Evolutionary conservation across 2,888 invertebrate species (phyloP), one percentile per base, ranked within the genome.

Genomic region (Bruchidius siliquastri): DNA sequence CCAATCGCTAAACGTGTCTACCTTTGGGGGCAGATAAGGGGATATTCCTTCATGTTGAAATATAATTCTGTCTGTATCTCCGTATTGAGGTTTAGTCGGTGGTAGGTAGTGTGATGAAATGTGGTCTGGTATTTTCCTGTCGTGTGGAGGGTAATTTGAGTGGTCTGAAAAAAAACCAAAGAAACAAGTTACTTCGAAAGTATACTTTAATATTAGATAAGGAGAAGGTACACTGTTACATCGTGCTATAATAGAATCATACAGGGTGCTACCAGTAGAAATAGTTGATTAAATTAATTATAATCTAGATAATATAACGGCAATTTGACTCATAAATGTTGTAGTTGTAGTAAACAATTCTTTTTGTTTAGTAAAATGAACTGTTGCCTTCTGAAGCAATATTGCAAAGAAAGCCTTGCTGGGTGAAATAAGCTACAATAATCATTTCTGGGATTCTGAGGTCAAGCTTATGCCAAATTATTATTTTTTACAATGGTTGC

Each of bases 1-100:
- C 86, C 86, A 86, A 74, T 84, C 80, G 73, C 82, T 81, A 3
- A 81, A 75, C 30, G 79, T 77, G 0, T 85, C 85, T 71, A 84
- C 84, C 76, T 84, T 85, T 13, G 82, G 81, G 32, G 83, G 82
- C 49, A 82, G 75, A 74, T 82, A 81, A 71, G 80, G 79, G 72
- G 82, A 80, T 72, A 74, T 80, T 72, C 74, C 73, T 68, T 77
- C 76, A 69, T 74, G 72, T 49, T 79, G 74, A 69, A 76, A 70
- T 22, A 75, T 74, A 69, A 78, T 49, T 49, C 49, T 49, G 49
- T 49, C 49, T 49, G 26, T 26, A 26, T 26, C 26, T 26, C 26
- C 26, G 26, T 26, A 26, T 26, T 49, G 49, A 49, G 49, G 49
- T 49, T 49, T 49, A 49, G 8, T 49, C 49, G 77, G 74, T 70